A percentile compares a stretch with the other conserved stretches of the same genome.
Conservation (phyloP, 2,888 invertebrate genomes). For the Erynnis tages region DNA sequence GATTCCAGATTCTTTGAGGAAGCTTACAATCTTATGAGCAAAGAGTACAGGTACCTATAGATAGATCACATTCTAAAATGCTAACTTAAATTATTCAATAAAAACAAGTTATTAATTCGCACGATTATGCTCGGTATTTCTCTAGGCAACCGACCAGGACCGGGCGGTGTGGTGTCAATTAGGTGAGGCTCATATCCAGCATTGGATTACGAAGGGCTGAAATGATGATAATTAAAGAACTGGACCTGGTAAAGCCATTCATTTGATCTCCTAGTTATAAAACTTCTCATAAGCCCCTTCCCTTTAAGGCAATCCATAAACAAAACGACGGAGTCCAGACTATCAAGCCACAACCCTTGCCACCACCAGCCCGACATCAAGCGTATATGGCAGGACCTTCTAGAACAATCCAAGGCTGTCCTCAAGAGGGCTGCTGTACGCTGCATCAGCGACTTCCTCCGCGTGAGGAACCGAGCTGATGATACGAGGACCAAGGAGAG, state of each 20-base stretch:
- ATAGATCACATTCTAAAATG: no score
- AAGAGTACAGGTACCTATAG: constrained; percentile 40
- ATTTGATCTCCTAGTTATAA: no score
- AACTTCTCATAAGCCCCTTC: no score
- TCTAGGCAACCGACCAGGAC: no score
- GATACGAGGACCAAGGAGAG: constrained; percentile 26
- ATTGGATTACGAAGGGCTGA: no score
- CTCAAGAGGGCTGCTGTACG: constrained; percentile 36
- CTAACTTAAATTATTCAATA: not conserved
- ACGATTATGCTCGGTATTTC: no score
- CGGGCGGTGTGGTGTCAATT: no score
- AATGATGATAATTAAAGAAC: no score
- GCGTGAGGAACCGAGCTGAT: constrained; percentile 12
- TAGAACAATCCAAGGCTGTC: constrained; percentile 35
- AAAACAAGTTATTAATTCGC: no score
- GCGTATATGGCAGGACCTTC: constrained; percentile 42
- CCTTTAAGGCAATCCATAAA: constrained; percentile 39
- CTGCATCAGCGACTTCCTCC: constrained; percentile 35
- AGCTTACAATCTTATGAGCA: constrained; percentile 46
- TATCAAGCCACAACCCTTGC: constrained; percentile 37
- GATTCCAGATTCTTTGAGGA: constrained; percentile 43
- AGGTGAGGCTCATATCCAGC: no score
- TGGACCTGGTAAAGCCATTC: no score
- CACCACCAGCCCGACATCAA: constrained; percentile 40
- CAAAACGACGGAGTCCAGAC: constrained; percentile 16